These are phyloP conservation scores for Parochlus steinenii DNA, from an alignment of 2,888 invertebrate genomes.

Conservation along the genomic window DNA sequence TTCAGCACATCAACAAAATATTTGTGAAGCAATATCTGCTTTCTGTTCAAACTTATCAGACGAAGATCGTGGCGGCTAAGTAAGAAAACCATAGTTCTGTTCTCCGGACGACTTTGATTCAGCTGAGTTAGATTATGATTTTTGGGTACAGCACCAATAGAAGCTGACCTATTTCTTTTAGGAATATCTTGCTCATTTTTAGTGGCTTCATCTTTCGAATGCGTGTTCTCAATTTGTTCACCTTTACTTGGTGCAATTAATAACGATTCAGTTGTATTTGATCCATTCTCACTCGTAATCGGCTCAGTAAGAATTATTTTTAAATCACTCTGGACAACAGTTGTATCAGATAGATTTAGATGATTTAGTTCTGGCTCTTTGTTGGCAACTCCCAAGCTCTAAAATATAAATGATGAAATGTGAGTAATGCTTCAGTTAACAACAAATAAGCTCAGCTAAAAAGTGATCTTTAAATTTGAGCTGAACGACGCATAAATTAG, in stretches of 20 bases:
- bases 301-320: too few relatives aligned
- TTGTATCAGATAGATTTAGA: slow-evolving; percentile 1
- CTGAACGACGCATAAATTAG: too few relatives aligned
- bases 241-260: slow-evolving; percentile 7
- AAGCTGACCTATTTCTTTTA: slow-evolving; percentile 39
- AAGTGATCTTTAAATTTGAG: too few relatives aligned
- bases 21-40: slow-evolving; percentile 74
- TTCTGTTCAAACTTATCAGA: slow-evolving; percentile 83
- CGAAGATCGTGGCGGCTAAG: slow-evolving; percentile 75
- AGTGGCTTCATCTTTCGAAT: not conserved
- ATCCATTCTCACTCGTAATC: slow-evolving; percentile 13
- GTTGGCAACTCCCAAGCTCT: not conserved
- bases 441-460: too few relatives aligned
- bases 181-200: slow-evolving; percentile 10
- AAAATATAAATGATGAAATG: not conserved
- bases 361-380: not conserved
- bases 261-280: slow-evolving; percentile 6
- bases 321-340: not conserved
- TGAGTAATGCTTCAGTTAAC: not conserved
- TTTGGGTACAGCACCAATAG: slow-evolving; percentile 37
- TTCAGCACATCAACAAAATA: slow-evolving; percentile 77
- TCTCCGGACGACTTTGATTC: slow-evolving; percentile 49
- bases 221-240: slow-evolving; percentile 8
- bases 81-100: slow-evolving; percentile 84
- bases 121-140: slow-evolving; percentile 14